Conservation (phyloP, 2,888 invertebrate species). For the Lasioglossum oenotherae region DNA sequence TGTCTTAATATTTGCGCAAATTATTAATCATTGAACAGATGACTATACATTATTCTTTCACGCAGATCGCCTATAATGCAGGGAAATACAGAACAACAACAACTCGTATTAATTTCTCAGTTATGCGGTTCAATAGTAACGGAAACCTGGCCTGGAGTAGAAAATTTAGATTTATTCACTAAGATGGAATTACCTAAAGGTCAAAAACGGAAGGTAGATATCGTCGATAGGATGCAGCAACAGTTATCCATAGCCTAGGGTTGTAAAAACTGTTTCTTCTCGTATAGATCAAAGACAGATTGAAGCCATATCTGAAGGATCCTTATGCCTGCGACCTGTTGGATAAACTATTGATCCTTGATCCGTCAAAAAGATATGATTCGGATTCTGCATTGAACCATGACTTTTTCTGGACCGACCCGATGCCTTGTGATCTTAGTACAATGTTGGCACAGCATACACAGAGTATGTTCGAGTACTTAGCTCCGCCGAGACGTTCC, state of each 20-base stretch:
- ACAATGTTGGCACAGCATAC: conserved; percentile 96
- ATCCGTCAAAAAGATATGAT: conserved; percentile 95
- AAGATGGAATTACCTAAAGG: conserved; percentile 95
- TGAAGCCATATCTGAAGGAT: conserved; percentile 96
- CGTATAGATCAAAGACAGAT: conserved; percentile 89
- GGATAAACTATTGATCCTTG: conserved; percentile 95
- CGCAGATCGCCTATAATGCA: conserved; percentile 94
- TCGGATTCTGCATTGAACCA: conserved; percentile 98
- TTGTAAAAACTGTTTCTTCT: conserved; percentile 13
- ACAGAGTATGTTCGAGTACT: conserved; percentile 97
- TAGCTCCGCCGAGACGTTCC: conserved; percentile 91
- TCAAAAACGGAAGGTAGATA: conserved; percentile 93
- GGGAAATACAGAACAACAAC: conserved; percentile 98
- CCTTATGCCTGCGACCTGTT: conserved; percentile 96
- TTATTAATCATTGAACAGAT: neutral
- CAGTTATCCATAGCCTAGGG: neutral
- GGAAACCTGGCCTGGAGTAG: conserved; percentile 97
- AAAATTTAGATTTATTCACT: conserved; percentile 93
- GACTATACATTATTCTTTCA: neutral
- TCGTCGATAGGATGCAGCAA: neutral
- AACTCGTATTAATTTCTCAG: conserved; percentile 96
- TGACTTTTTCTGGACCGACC: conserved; percentile 99
- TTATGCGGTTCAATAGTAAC: conserved; percentile 98
- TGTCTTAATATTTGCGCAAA: neutral
- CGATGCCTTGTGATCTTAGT: conserved; percentile 95